These are phyloP conservation scores for Helarctos malayanus DNA, from an alignment of 2,797 vertebrate species.

Conservation along the genomic window DNA sequence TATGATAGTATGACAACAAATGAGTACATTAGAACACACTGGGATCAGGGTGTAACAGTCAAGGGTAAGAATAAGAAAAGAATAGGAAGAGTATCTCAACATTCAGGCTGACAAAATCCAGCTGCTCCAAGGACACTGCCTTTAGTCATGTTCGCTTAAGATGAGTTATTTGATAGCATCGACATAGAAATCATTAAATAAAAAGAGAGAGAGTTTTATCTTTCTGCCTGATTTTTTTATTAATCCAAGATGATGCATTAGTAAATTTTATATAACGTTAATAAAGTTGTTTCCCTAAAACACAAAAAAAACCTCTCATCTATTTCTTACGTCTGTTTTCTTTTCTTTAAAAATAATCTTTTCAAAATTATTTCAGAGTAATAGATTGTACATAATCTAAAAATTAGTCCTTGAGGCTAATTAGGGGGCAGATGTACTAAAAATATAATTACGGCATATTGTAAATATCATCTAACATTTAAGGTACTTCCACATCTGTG, in stretches of 20 bases:
- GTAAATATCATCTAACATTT: not conserved
- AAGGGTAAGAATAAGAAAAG: not conserved
- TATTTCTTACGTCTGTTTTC: not conserved
- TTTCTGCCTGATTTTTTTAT: not conserved
- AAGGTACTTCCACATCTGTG: not conserved
- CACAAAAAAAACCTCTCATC: not conserved
- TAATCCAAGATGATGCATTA: not conserved
- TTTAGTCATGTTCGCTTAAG: not conserved
- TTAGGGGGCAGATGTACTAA: not conserved
- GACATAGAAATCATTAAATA: not conserved
- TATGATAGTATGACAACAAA: not conserved
- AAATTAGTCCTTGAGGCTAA: not conserved
- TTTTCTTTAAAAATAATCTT: slow-evolving; percentile 20
- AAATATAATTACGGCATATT: not conserved
- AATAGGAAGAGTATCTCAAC: not conserved
- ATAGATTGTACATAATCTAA: not conserved
- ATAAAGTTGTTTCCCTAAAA: not conserved
- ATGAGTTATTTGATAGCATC: not conserved
- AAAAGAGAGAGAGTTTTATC: not conserved
- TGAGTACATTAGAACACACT: not conserved
- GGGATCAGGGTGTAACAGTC: not conserved
- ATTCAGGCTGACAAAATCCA: not conserved
- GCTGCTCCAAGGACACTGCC: not conserved
- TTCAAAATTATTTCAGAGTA: not conserved
- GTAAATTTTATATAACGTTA: not conserved